phyloP scores from a whole-genome alignment of 2,888 invertebrate genomes.

The Drosophila ezoana region DNA sequence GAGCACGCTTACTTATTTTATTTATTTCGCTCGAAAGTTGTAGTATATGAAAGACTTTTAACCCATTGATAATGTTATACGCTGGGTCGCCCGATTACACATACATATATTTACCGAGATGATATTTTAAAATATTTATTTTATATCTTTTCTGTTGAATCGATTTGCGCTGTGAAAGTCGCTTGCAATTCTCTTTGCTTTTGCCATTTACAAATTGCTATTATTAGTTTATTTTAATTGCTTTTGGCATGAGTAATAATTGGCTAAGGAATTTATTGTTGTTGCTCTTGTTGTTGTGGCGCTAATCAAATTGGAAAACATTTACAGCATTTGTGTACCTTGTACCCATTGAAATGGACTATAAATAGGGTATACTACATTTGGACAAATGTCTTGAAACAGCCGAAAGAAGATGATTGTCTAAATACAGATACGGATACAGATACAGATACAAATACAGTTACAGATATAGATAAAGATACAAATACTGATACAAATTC shows the following conservation, averaged over 20 bases:
- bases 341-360: neutral
- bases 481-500: too few species aligned
- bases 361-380: neutral
- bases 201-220: slow-evolving; percentile 55
- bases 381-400: neutral
- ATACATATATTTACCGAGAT: neutral
- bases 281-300: slow-evolving; percentile 22
- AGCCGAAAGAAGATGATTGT: neutral
- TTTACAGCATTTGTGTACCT: slow-evolving; percentile 15
- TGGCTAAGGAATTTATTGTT: slow-evolving; percentile 43
- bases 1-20: neutral
- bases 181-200: slow-evolving; percentile 2
- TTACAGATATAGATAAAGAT: too few species aligned
- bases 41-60: slow-evolving; percentile 1
- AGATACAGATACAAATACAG: too few species aligned
- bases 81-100: neutral
- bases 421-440: too few species aligned
- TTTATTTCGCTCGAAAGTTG: neutral
- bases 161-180: slow-evolving; percentile 38
- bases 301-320: slow-evolving; percentile 23
- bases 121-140: slow-evolving; percentile 1
- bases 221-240: slow-evolving; percentile 64
- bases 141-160: slow-evolving; percentile 31
- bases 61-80: slow-evolving; percentile 3
- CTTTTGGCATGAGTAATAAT: slow-evolving; percentile 60